phyloP scores from a whole-genome alignment of 2,113 vertebrate genomes.

The Lampris incognitus region DNA sequence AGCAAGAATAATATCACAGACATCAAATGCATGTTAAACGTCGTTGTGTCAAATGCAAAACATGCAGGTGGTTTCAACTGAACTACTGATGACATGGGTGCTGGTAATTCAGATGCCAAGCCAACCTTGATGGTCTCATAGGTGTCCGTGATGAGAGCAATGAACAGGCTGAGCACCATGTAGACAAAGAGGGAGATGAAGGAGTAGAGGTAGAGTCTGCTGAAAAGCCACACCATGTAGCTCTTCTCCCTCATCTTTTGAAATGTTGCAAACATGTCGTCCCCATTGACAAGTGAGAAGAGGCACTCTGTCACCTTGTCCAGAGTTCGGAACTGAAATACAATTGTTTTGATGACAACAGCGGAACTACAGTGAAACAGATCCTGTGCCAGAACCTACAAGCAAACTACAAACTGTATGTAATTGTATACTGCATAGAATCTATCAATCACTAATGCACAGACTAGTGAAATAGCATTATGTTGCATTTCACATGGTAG shows the following conservation, averaged over 20 bases:
- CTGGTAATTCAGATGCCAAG: neutral
- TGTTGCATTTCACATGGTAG: no score
- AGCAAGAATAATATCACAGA: neutral
- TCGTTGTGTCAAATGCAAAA: no score
- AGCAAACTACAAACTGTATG: neutral
- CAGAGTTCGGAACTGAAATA: constrained; percentile 89
- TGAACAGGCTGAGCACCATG: constrained; percentile 97
- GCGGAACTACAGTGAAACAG: neutral
- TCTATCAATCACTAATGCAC: neutral
- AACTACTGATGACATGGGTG: neutral
- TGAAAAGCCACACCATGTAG: constrained; percentile 94
- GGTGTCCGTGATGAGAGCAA: constrained; percentile 93
- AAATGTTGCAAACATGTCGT: constrained; percentile 95
- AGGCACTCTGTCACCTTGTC: constrained; percentile 92
- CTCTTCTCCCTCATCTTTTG: constrained; percentile 88
- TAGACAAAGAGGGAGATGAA: constrained; percentile 96
- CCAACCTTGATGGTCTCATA: constrained; percentile 96
- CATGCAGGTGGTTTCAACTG: no score
- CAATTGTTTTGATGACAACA: neutral
- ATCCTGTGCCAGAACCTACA: neutral
- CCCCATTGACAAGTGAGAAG: constrained; percentile 94
- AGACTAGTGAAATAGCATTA: no score
- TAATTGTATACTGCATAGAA: neutral
- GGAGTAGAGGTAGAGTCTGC: constrained; percentile 92
- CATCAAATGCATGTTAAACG: neutral